These are phyloP conservation scores for Argyrosomus regius DNA, from an alignment of 2,797 vertebrate species.

Conservation along the genomic window DNA sequence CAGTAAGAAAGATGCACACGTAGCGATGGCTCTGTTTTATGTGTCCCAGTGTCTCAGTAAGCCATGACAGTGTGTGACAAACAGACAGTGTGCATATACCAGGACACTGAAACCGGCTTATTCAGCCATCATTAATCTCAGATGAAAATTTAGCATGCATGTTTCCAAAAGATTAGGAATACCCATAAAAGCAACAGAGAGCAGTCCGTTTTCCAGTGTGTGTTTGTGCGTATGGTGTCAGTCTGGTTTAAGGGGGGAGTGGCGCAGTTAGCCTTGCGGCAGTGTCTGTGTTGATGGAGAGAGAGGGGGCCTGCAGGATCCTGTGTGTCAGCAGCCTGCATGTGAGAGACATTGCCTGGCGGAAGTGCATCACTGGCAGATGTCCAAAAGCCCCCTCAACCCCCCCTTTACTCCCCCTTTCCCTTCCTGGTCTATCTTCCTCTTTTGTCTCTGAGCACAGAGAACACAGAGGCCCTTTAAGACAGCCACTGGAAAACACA, in stretches of 20 bases:
- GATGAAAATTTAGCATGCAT: slow-evolving; percentile 11
- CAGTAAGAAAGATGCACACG: neutral
- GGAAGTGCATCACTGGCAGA: slow-evolving; percentile 85
- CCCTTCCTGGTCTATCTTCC: slow-evolving; percentile 81
- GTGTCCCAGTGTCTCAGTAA: slow-evolving; percentile 22
- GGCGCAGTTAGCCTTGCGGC: slow-evolving; percentile 62
- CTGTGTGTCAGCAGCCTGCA: slow-evolving; percentile 83
- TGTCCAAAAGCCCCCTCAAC: slow-evolving; percentile 61
- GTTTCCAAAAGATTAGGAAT: slow-evolving; percentile 44
- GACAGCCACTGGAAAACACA: slow-evolving; percentile 62
- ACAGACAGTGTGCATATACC: slow-evolving; percentile 1
- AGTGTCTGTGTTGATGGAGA: slow-evolving; percentile 73
- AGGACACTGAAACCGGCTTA: neutral
- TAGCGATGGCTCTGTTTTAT: neutral
- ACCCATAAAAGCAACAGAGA: slow-evolving; percentile 55
- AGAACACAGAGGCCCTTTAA: slow-evolving; percentile 76
- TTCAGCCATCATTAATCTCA: slow-evolving; percentile 34
- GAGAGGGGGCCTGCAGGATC: slow-evolving; percentile 79
- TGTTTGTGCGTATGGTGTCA: slow-evolving; percentile 33
- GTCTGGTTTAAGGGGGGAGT: slow-evolving; percentile 18
- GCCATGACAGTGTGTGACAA: slow-evolving; percentile 16
- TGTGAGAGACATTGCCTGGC: slow-evolving; percentile 73
- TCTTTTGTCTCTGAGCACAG: slow-evolving; percentile 77
- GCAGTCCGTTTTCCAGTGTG: slow-evolving; percentile 52
- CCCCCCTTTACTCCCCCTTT: slow-evolving; percentile 60